A percentile compares a stretch with the other conserved stretches of the same genome.
phyloP scores from a whole-genome alignment of 1,140 invertebrate genomes.

The Anoplophora glabripennis region DNA sequence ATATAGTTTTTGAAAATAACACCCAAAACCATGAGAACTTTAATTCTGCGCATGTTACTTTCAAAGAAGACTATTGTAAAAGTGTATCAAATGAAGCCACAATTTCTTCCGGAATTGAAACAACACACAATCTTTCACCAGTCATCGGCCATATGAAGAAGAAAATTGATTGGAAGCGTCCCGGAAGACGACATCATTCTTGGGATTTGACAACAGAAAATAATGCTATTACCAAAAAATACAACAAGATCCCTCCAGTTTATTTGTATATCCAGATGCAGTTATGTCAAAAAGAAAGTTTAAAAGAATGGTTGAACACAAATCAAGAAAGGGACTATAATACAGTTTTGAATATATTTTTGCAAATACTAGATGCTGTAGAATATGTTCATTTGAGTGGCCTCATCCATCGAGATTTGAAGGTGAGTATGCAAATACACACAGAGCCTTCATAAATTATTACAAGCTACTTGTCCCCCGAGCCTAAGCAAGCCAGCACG shows the following conservation, averaged over 20 bases:
- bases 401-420: constrained; percentile 92
- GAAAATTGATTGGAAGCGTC: constrained; percentile 38
- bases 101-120: not conserved
- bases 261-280: constrained; percentile 98
- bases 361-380: constrained; percentile 90
- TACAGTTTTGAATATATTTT: constrained; percentile 74
- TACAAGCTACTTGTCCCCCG: too few species aligned
- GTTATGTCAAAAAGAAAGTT: constrained; percentile 81
- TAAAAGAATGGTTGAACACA: constrained; percentile 83
- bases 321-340: constrained; percentile 51
- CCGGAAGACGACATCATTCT: constrained; percentile 33
- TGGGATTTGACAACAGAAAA: constrained; percentile 23
- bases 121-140: too few species aligned
- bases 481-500: too few species aligned
- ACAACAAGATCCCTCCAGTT: constrained; percentile 52
- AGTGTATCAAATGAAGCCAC: not conserved
- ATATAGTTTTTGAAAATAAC: constrained; percentile 57
- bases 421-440: constrained; percentile 64
- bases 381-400: constrained; percentile 91
- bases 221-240: constrained; percentile 19
- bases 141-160: constrained; percentile 20
- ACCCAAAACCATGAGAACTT: constrained; percentile 13
- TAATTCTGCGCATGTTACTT: not conserved
- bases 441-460: too few species aligned
- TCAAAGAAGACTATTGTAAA: too few species aligned